These are phyloP conservation scores for Phenganax stokvisi DNA, from an alignment of 92 coral and sea anemone species.

Conservation along the genomic window DNA sequence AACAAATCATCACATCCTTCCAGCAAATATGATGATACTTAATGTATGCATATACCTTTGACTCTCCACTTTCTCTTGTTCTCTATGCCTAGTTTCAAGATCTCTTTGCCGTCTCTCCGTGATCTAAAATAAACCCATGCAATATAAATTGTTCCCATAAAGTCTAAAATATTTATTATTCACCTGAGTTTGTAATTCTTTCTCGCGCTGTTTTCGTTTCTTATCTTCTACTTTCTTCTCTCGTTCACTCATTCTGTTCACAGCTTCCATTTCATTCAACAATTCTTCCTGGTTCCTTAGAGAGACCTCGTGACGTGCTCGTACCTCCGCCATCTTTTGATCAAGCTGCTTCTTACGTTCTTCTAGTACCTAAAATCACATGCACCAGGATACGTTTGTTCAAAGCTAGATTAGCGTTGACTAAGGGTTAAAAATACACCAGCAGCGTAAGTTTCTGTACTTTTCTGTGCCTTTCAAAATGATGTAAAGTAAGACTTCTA, in stretches of 20 bases:
- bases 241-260: constrained; percentile 88
- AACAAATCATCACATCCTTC: background rate
- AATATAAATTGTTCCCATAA: too few relatives aligned
- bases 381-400: background rate
- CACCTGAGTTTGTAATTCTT: constrained; percentile 81
- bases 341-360: constrained; percentile 84
- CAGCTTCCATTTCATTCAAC: constrained; percentile 76
- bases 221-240: constrained; percentile 73
- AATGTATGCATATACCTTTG: constrained; percentile 56
- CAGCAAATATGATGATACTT: background rate
- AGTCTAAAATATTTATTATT: too few relatives aligned
- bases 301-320: constrained; percentile 74
- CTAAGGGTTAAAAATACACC: too few relatives aligned
- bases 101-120: constrained; percentile 71
- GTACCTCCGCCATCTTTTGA: constrained; percentile 66
- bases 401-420: background rate
- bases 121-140: constrained; percentile 46
- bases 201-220: constrained; percentile 67
- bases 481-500: too few relatives aligned
- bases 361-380: constrained; percentile 64
- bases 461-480: too few relatives aligned
- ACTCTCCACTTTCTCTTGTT: constrained; percentile 67
- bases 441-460: too few relatives aligned
- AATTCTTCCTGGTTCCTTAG: constrained; percentile 95
- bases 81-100: constrained; percentile 55